Base-by-base conservation (phyloP, 35 echinoderm and acorn worm species). In the Ptychodera flava region DNA sequence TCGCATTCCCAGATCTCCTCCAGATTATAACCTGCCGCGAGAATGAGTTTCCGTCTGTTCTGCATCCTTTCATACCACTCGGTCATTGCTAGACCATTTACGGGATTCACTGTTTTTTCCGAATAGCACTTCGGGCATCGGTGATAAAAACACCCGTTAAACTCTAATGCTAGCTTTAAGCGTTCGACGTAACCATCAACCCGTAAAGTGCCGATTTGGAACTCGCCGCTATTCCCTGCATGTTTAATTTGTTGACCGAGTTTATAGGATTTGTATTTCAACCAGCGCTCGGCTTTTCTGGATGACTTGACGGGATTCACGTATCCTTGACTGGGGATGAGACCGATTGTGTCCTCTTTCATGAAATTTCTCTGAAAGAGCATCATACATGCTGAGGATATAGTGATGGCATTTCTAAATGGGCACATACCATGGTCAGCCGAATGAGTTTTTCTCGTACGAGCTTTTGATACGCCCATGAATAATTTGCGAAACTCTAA, bases 101-200 rank as follows among this genome's bases (percentile, higher is more conserved):
- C 81, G 12, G 37, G 31, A 16, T 80, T 36, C 30, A 28, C 35
- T 45, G 29, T 84, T 0, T 77, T 12, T 36, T 93, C 29, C 6
- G 84, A 78, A 35, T 87, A 93, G 79, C 88, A 88, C 1, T 83
- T 35, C 28, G 78, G 78, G 30, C 90, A 91, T 0, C 86, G 82
- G 30, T 89, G 82, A 33, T 38, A 89, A 35, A 78, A 89, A 77
- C 91, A 93, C 1, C 91, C 91, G 30, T 89, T 6, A 37, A 93
- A 93, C 33, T 93, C 80, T 64, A 78, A 91, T 22, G 91, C 30
- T 29, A 77, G 90, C 15, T 86, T 90, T 1, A 77, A 77, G 2
- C 83, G 37, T 78, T 35, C 2, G 37, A 82, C 83, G 35, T 52
- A 93, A 0, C 92, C 92, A 87, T 90, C 92, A 1, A 87, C 78